A percentile compares a stretch with the other conserved stretches of the same genome.
These are phyloP conservation scores for Mixornis gularis DNA, from an alignment of 2,113 vertebrate species.

Conservation along the genomic window DNA sequence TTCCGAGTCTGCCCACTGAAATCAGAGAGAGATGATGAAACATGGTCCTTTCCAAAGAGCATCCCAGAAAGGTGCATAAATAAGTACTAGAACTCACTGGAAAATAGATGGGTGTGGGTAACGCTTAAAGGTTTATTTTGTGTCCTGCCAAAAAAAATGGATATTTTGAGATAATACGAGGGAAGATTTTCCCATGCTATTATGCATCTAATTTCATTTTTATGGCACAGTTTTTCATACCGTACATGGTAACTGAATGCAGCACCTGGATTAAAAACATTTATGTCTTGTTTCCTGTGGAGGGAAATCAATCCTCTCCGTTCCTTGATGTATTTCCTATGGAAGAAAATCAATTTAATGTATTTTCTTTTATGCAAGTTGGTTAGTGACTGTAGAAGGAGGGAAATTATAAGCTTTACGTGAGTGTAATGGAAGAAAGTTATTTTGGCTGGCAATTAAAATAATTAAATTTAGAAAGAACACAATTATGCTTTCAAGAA, in stretches of 20 bases:
- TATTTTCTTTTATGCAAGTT: slow-evolving; percentile 8
- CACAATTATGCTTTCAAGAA: not conserved
- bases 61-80: not conserved
- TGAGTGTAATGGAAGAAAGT: not conserved
- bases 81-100: not conserved
- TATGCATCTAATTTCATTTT: slow-evolving; percentile 46
- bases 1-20: not conserved
- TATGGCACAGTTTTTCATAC: slow-evolving; percentile 29
- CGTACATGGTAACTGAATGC: slow-evolving; percentile 9
- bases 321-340: slow-evolving; percentile 39
- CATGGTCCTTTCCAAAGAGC: not conserved
- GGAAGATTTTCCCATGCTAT: not conserved
- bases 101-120: not conserved
- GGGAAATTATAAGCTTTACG: not conserved
- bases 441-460: slow-evolving; percentile 29
- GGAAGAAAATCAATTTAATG: slow-evolving; percentile 31
- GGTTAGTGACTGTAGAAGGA: not conserved
- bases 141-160: not conserved
- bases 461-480: slow-evolving; percentile 15
- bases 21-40: not conserved
- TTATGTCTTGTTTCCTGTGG: slow-evolving; percentile 21
- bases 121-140: not conserved
- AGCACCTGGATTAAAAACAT: slow-evolving; percentile 44
- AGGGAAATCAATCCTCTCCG: slow-evolving; percentile 35
- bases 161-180: not conserved